Base-by-base conservation (phyloP, 2,113 vertebrate species). In the Leptocoma aspasia region DNA sequence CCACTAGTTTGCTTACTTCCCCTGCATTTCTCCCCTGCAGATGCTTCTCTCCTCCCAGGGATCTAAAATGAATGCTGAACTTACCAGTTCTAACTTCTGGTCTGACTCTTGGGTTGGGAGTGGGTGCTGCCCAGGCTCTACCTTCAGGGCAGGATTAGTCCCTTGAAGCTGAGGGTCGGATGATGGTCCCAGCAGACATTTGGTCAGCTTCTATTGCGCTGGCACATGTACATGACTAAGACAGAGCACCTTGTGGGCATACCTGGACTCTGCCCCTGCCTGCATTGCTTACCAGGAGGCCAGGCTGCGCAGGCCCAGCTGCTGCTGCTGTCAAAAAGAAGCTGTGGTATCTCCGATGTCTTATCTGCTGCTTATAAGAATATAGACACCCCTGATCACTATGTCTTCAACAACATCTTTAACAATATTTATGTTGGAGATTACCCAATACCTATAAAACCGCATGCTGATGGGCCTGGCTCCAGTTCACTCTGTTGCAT, bases 231-330 rank as follows among this genome's bases (percentile, higher is more conserved):
- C n/a, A 19, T 1, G 1, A 52, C 65, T 20, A 20, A 50, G n/a
- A 9, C 50, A 80, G 78, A 73, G n/a, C 45, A 56, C 33, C 5
- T 14, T 11, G 22, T 13, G 28, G 27, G 11, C 6, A 1, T 10
- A 59, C 1, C 30, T 4, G 7, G 31, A 6, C 28, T 50, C 31
- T 11, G 5, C 12, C 45, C 18, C 28, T 54, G 31, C 49, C 63
- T 49, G 0, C 30, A 60, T 12, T 47, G 30, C 30, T 68, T 72
- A 11, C 33, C 76, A 10, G 42, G 26, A 39, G 15, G 5, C 28
- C 17, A 13, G 20, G 31, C 53, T 79, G 6, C 0, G 0, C 0
- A 0, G 9, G 20, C 27, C 63, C 71, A 54, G 47, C 33, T 61
- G 31, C 73, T 5, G 3, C 65, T 11, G 19, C 79, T 26, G 24